Conservation (phyloP, 1,140 invertebrate genomes). For the Contarinia nasturtii region DNA sequence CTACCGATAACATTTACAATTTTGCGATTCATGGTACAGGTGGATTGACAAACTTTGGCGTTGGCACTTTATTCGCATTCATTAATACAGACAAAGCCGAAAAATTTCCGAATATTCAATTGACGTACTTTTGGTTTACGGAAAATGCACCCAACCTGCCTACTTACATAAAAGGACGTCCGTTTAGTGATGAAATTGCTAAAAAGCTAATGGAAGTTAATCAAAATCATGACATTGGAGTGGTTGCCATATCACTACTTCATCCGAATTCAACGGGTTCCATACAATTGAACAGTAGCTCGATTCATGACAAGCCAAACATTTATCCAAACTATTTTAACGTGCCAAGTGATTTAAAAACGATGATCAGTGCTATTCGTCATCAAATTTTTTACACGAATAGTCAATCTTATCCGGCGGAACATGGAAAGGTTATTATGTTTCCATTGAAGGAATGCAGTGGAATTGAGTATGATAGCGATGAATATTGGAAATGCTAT, state of each 20-base stretch:
- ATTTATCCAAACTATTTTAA: too few species aligned
- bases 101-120: constrained; percentile 9
- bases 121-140: neutral
- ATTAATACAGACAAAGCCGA: constrained; percentile 12
- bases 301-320: too few species aligned
- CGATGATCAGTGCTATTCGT: too few species aligned
- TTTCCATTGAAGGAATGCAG: too few species aligned
- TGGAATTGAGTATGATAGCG: constrained; percentile 16
- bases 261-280: too few species aligned
- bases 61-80: constrained; percentile 26
- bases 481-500: constrained; percentile 16
- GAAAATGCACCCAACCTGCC: constrained; percentile 14
- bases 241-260: too few species aligned
- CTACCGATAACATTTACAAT: too few species aligned
- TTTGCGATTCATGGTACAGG: constrained; percentile 13
- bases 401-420: too few species aligned
- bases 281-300: too few species aligned
- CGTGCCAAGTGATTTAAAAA: too few species aligned
- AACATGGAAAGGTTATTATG: too few species aligned
- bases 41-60: constrained; percentile 36
- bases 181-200: constrained; percentile 25
- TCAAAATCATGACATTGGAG: constrained; percentile 23
- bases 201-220: constrained; percentile 24
- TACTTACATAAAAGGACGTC: constrained; percentile 17
- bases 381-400: too few species aligned